Evolutionary conservation across 1,140 invertebrate genomes (phyloP).

Genomic region (Metopolophium dirhodum): DNA sequence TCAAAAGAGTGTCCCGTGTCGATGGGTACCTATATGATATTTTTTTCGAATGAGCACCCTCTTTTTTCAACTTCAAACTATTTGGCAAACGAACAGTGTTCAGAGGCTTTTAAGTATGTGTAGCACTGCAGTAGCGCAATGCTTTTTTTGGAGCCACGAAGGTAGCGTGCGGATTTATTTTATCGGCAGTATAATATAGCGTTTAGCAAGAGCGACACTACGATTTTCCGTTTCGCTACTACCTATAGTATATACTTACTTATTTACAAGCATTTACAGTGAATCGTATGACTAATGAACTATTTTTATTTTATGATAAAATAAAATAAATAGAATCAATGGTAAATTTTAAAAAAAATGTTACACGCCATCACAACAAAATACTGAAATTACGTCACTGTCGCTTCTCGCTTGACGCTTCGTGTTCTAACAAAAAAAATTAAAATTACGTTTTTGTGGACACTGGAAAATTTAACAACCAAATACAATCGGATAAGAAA

Average conservation of each 20-base stretch:
- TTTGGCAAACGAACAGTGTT: neutral
- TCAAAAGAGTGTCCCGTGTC: neutral
- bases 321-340: neutral
- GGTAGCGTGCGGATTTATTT: neutral
- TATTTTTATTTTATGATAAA: neutral
- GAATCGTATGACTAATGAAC: neutral
- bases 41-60: neutral
- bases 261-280: neutral
- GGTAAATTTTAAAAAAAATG: neutral
- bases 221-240: neutral
- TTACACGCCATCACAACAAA: neutral
- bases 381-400: neutral
- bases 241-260: too few relatives aligned
- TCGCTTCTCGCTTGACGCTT: too few relatives aligned
- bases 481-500: neutral
- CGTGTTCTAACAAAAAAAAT: too few relatives aligned
- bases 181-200: neutral
- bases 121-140: neutral
- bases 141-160: neutral
- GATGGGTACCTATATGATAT: neutral
- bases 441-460: too few relatives aligned
- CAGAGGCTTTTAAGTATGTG: too few relatives aligned
- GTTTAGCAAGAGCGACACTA: neutral
- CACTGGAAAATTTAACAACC: neutral
- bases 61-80: neutral